Evolutionary conservation across 2,888 invertebrate genomes (phyloP).

Genomic region (Melieria omissa): DNA sequence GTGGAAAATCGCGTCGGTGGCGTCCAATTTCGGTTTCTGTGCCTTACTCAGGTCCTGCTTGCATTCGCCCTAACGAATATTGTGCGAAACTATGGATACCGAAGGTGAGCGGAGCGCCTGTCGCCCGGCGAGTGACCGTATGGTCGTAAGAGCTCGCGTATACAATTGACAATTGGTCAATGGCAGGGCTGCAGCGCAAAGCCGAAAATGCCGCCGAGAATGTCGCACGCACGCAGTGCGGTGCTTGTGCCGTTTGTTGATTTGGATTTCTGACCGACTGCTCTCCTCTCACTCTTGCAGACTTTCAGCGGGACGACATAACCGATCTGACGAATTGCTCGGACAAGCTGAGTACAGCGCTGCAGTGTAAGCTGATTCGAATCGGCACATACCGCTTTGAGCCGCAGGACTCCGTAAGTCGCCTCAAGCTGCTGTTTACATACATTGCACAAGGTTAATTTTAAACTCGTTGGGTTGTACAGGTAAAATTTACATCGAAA

Average conservation of each 20-base stretch:
- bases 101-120: too few species aligned
- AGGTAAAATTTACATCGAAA: constrained; percentile 72
- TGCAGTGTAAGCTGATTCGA: constrained; percentile 81
- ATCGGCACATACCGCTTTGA: constrained; percentile 87
- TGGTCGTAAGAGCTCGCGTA: not conserved
- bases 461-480: constrained; percentile 31
- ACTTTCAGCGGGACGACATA: constrained; percentile 69
- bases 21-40: too few species aligned
- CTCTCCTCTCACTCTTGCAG: constrained; percentile 57
- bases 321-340: constrained; percentile 66
- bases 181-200: too few species aligned
- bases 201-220: too few species aligned
- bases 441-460: too few species aligned
- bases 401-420: constrained; percentile 77
- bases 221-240: too few species aligned
- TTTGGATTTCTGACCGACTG: not conserved
- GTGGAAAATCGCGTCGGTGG: not conserved
- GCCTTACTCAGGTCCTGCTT: too few species aligned
- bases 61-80: too few species aligned
- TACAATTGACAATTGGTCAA: too few species aligned
- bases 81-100: too few species aligned
- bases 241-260: not conserved
- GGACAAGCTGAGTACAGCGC: constrained; percentile 69
- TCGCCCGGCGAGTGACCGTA: not conserved
- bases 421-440: not conserved